These are phyloP conservation scores for Picathartes gymnocephalus DNA, from an alignment of 2,113 vertebrate genomes.

Conservation along the genomic window DNA sequence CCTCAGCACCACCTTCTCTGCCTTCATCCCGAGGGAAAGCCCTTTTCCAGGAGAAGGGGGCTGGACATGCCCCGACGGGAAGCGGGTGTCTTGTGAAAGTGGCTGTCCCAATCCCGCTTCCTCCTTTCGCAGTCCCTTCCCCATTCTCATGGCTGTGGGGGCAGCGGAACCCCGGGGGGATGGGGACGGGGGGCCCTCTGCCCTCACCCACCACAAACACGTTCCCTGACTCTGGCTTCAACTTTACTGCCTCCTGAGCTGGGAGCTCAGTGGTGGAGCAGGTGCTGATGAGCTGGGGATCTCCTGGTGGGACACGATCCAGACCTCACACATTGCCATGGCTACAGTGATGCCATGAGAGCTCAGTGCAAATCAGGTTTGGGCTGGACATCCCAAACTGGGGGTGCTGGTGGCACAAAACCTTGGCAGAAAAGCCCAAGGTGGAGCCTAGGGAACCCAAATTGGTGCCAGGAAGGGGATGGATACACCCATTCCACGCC, in stretches of 20 bases:
- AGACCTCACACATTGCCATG: rapidly evolving
- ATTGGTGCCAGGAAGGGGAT: not conserved
- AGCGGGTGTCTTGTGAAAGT: not conserved
- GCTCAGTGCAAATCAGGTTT: not conserved
- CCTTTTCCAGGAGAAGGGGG: not conserved
- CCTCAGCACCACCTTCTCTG: rapidly evolving
- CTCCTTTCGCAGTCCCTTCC: slow-evolving; percentile 17
- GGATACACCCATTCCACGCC: not conserved
- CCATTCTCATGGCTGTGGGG: not conserved
- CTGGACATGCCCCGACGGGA: not conserved
- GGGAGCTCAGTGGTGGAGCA: not conserved
- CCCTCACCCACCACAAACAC: not conserved
- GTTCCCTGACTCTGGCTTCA: not conserved
- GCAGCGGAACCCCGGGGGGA: not conserved
- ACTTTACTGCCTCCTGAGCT: not conserved
- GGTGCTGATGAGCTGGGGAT: not conserved
- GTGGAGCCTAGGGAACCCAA: not conserved
- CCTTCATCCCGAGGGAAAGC: not conserved
- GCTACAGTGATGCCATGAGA: not conserved
- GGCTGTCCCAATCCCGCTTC: slow-evolving; percentile 39
- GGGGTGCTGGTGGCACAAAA: not conserved
- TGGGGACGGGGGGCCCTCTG: not conserved
- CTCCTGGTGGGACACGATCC: not conserved
- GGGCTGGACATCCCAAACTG: not conserved
- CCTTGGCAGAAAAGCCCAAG: not conserved